Conservation (phyloP, 2,113 vertebrate genomes). For the Phrynosoma platyrhinos region DNA sequence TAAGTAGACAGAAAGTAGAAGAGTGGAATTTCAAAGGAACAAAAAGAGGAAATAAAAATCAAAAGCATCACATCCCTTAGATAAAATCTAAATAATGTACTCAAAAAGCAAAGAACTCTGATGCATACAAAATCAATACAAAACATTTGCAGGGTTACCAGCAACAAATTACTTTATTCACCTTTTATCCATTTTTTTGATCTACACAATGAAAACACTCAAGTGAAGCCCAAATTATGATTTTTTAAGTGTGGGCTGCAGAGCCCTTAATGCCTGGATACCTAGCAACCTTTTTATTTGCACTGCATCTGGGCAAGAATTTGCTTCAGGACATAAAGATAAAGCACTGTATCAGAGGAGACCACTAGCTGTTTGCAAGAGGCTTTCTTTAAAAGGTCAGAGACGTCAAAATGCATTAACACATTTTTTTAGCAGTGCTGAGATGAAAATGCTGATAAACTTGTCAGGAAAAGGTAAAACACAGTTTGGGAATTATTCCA, state of each 20-base stretch:
- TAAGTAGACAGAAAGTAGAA: no score
- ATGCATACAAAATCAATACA: no score
- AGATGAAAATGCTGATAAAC: not conserved
- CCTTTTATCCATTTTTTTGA: no score
- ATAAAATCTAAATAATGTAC: no score
- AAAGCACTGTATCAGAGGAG: not conserved
- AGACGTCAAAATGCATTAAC: conserved; percentile 3
- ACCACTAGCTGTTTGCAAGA: not conserved
- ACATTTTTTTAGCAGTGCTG: not conserved
- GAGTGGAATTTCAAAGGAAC: no score
- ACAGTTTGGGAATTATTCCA: not conserved
- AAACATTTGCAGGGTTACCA: no score
- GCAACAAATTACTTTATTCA: no score
- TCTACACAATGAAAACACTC: not conserved
- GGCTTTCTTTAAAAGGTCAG: not conserved
- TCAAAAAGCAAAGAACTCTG: no score
- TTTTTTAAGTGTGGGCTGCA: not conserved
- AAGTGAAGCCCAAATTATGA: not conserved
- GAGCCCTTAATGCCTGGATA: not conserved
- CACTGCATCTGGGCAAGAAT: no score
- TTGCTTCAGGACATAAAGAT: not conserved
- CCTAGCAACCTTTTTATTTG: not conserved
- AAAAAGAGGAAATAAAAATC: no score
- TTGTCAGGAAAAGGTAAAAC: not conserved
- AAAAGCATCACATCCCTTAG: no score